These are phyloP conservation scores for Sesamia nonagrioides DNA, from an alignment of 1,140 invertebrate species.

Conservation along the genomic window DNA sequence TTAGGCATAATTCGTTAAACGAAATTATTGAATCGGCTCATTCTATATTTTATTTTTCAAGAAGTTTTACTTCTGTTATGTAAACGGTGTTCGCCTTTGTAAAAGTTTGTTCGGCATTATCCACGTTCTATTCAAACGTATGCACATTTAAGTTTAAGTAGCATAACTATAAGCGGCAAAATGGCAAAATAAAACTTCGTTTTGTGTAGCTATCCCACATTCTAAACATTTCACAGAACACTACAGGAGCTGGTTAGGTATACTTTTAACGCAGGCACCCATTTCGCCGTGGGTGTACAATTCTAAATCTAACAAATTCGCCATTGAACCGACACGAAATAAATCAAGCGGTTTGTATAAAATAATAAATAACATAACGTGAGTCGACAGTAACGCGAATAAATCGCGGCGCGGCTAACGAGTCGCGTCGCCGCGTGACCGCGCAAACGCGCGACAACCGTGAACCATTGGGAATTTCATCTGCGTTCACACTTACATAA, in stretches of 20 bases:
- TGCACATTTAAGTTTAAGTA: too few species aligned
- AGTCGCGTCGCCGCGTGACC: slow-evolving; percentile 58
- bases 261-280: slow-evolving; percentile 22
- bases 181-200: too few species aligned
- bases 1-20: too few species aligned
- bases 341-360: slow-evolving; percentile 51
- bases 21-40: too few species aligned
- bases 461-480: slow-evolving; percentile 62
- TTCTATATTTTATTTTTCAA: too few species aligned
- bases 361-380: slow-evolving; percentile 60
- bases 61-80: too few species aligned
- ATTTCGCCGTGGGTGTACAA: slow-evolving; percentile 24
- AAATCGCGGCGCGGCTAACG: slow-evolving; percentile 68
- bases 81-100: too few species aligned
- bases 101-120: too few species aligned
- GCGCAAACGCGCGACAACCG: slow-evolving; percentile 54
- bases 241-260: slow-evolving; percentile 5
- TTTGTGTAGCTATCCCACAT: too few species aligned
- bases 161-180: too few species aligned
- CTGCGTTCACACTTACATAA: slow-evolving; percentile 17
- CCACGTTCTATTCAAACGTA: too few species aligned
- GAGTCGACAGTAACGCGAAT: slow-evolving; percentile 61
- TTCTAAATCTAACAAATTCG: slow-evolving; percentile 44
- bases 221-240: background rate
- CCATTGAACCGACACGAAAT: slow-evolving; percentile 37